Evolutionary conservation across 2,888 invertebrate species (phyloP), one percentile per base, ranked within the genome.

Genomic region (Eupsilia transversa): DNA sequence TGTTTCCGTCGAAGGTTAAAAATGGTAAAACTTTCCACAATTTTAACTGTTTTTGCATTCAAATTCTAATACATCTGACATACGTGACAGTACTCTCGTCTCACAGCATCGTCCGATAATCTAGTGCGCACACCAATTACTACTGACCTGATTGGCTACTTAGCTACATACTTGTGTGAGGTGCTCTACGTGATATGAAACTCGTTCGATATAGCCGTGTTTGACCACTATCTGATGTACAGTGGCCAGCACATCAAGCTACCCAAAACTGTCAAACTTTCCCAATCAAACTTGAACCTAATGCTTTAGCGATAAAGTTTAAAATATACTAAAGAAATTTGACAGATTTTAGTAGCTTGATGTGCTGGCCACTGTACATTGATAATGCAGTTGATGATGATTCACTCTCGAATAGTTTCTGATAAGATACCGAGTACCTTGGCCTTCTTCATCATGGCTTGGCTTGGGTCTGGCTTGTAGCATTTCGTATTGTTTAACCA

Each of bases 31-130:
- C 49, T 23, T 49, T 49, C 49, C 46, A 46, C 49, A 49, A 23
- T 49, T 49, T 49, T 10, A 49, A 23, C 23, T 9, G 23, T 12
- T 14, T 2, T 12, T 12, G 41, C 23, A 49, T 41, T 5, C 17
- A 41, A 61, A 27, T 20, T 27, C 17, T 38, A n/a, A n/a, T 20
- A 27, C 41, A 20, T 27, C 61, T 41, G 20, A 41, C 27, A 41
- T 41, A 61, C 61, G 41, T 63, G 61, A 63, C 61, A 20, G 10
- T 41, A 12, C 27, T 20, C 61, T 61, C 61, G 61, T 20, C 27
- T 41, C 10, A 10, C 10, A 20, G 27, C 12, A 20, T 41, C 35
- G 20, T 41, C 61, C 20, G 41, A 43, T 43, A 14, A 30, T 27
- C 63, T 27, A 41, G 12, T 27, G 12, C 27, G 27, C 20, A 27